These are phyloP conservation scores for Dromius quadrimaculatus DNA, from an alignment of 2,888 invertebrate genomes.

Conservation along the genomic window DNA sequence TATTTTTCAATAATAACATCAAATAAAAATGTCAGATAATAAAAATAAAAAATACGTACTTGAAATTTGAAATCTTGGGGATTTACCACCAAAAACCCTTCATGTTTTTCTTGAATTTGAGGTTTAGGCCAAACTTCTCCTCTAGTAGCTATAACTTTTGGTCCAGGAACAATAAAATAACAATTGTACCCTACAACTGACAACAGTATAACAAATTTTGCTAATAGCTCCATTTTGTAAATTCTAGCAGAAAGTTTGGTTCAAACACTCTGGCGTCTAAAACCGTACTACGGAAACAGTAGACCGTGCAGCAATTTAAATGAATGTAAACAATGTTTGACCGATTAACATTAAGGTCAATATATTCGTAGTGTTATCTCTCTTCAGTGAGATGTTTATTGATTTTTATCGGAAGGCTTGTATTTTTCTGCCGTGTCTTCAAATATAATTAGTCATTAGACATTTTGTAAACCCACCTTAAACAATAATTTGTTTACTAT, in stretches of 20 bases:
- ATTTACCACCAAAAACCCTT: slow-evolving; percentile 66
- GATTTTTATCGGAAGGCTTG: no score
- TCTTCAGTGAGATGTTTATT: no score
- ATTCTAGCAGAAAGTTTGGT: neutral
- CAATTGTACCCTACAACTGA: neutral
- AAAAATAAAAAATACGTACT: slow-evolving; percentile 62
- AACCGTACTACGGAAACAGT: neutral
- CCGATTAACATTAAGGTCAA: neutral
- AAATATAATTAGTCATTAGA: no score
- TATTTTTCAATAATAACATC: neutral
- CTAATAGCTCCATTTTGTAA: neutral
- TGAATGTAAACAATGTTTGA: neutral
- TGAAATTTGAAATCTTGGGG: slow-evolving; percentile 68
- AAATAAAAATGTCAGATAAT: slow-evolving; percentile 5
- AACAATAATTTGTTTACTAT: no score
- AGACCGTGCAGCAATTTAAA: no score
- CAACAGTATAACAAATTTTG: neutral
- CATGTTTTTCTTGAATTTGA: slow-evolving; percentile 66
- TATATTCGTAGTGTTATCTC: neutral
- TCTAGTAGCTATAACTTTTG: slow-evolving; percentile 69
- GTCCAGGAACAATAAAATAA: slow-evolving; percentile 65
- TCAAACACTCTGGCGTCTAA: neutral
- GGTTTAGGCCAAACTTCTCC: slow-evolving; percentile 81
- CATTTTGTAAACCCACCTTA: no score
- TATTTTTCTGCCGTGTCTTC: no score